Evolutionary conservation across 2,113 vertebrate genomes (phyloP).

Genomic region (Pterocles gutturalis): DNA sequence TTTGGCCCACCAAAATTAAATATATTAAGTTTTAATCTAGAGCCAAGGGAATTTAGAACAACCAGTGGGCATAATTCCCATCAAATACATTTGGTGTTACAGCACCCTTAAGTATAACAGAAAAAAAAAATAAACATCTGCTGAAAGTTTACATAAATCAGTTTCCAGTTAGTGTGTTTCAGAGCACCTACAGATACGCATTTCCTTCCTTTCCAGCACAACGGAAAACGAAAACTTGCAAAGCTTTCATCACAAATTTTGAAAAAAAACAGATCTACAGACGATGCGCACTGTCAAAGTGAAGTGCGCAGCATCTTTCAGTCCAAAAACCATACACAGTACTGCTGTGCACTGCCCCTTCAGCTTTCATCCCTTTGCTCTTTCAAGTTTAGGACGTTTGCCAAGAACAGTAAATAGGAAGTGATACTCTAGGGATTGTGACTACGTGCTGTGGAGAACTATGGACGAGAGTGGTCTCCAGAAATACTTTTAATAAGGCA

Average conservation of each 20-base stretch:
- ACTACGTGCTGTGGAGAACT: neutral
- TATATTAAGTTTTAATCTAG: neutral
- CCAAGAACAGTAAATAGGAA: neutral
- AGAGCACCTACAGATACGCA: neutral
- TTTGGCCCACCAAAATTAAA: neutral
- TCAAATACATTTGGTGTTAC: neutral
- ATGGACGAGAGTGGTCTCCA: neutral
- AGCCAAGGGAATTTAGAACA: neutral
- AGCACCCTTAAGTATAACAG: neutral
- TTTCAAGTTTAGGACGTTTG: neutral
- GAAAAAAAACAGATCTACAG: neutral
- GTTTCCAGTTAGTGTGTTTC: neutral
- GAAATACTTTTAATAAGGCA: neutral
- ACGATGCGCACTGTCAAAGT: neutral
- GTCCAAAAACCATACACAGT: neutral
- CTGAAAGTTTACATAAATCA: neutral
- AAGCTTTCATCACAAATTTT: neutral
- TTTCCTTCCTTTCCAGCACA: neutral
- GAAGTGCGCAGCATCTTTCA: accelerated
- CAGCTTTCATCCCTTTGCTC: neutral
- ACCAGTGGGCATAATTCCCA: neutral
- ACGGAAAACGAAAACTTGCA: neutral
- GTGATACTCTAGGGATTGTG: neutral
- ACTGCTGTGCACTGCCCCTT: neutral
- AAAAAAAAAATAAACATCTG: neutral